Base-by-base conservation (phyloP, 2,113 vertebrate species). In the Hippocampus abdominalis region DNA sequence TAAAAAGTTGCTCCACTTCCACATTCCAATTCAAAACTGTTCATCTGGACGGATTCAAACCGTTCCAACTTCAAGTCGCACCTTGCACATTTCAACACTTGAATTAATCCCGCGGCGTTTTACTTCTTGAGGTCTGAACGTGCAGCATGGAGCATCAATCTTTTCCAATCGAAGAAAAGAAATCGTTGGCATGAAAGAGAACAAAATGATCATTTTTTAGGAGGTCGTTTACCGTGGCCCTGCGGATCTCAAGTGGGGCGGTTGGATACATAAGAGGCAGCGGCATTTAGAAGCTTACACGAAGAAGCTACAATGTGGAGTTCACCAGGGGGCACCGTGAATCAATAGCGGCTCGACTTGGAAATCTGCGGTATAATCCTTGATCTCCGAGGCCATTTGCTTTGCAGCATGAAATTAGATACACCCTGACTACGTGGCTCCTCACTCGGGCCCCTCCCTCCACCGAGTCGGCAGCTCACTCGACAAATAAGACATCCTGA, bases 311-410 rank as follows among this genome's bases (percentile, higher is more conserved):
- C 81, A 81, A 81, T 70, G 68, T 39, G 54, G 68, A 77, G 87
- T 81, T 84, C 86, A 84, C 77, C 40, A 64, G 84, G 81, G 32
- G 85, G 80, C 78, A 67, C 46, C 13, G 73, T 15, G 36, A 88
- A 90, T 91, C 90, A 85, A 90, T 91, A 89, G 66, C 73, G 81
- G 83, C 82, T 80, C 70, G 51, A 86, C 82, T 84, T 77, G 79
- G 77, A 89, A 88, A 87, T 87, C 83, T 87, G 86, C 81, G 84
- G 82, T 86, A 89, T 89, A 89, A 89, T 88, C 89, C 84, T 85
- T 83, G 84, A 88, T 89, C 86, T 90, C 84, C 79, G 80, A 89
- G 84, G 87, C 84, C 86, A 80, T 88, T 90, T 86, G 81, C 84
- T 88, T 87, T 79, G 72, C 88, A 77, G 84, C 72, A 77, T 85